A percentile compares a stretch with the other conserved stretches of the same genome.
Conservation (phyloP, 2,888 invertebrate genomes). For the Agrilus biguttatus region DNA sequence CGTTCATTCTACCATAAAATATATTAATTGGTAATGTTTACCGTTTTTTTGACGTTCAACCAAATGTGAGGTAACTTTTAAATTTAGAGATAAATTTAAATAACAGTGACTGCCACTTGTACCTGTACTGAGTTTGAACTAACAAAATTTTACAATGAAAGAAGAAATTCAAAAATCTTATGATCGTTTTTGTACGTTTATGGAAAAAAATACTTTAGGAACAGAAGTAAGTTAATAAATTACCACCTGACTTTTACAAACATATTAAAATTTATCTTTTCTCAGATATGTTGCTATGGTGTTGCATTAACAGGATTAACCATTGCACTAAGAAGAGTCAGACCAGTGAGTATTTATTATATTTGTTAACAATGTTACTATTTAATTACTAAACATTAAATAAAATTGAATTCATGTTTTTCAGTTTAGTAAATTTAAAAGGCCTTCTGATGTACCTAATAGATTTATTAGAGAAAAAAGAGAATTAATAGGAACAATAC, state of each 20-base stretch:
- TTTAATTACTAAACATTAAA: not conserved
- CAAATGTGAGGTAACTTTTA: conserved; percentile 7
- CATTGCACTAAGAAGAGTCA: conserved; percentile 34
- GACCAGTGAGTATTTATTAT: conserved; percentile 33
- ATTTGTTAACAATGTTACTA: conserved; percentile 1
- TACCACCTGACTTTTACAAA: conserved; percentile 1
- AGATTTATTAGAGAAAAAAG: conserved; percentile 25
- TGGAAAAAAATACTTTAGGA: conserved; percentile 28
- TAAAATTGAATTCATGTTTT: conserved; percentile 3
- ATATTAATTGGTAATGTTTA: too few species aligned
- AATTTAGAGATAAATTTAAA: conserved; percentile 3
- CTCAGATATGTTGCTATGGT: conserved; percentile 38
- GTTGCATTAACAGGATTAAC: conserved; percentile 34
- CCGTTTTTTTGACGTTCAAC: too few species aligned
- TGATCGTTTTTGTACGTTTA: conserved; percentile 20
- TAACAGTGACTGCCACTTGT: too few species aligned
- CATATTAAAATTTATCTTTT: conserved; percentile 9
- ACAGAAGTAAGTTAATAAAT: conserved; percentile 21
- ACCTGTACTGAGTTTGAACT: too few species aligned
- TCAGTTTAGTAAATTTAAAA: conserved; percentile 30
- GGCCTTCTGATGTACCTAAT: conserved; percentile 28
- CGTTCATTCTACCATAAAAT: too few species aligned
- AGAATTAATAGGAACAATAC: conserved; percentile 27
- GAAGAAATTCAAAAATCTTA: conserved; percentile 19
- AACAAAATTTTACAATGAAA: conserved; percentile 8